Evolutionary conservation across 2,888 invertebrate genomes (phyloP).

Genomic region (Formica aserva): DNA sequence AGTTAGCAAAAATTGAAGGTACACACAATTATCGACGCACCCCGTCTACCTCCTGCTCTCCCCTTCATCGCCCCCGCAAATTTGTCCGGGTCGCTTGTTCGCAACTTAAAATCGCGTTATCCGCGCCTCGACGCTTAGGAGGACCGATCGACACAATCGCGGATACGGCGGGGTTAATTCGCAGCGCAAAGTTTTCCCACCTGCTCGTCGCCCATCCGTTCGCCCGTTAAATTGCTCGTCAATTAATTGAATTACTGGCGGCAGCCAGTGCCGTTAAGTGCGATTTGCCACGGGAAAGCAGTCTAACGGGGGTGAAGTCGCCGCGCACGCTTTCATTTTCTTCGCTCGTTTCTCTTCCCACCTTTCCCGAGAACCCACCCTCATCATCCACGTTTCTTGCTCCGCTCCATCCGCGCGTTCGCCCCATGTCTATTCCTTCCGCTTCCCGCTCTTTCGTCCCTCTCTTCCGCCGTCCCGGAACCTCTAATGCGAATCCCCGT

Average conservation of each 20-base stretch:
- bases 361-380: background rate
- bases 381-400: slow-evolving; percentile 22
- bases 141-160: slow-evolving; percentile 46
- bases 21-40: slow-evolving; percentile 31
- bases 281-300: slow-evolving; percentile 52
- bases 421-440: slow-evolving; percentile 12
- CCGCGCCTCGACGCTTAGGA: slow-evolving; percentile 24
- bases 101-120: slow-evolving; percentile 48
- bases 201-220: slow-evolving; percentile 25
- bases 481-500: slow-evolving; percentile 51
- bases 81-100: slow-evolving; percentile 35
- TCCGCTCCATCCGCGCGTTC: background rate
- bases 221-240: slow-evolving; percentile 61
- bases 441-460: background rate
- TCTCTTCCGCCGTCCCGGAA: background rate
- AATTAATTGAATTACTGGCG: slow-evolving; percentile 61
- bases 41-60: background rate
- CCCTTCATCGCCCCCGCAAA: background rate
- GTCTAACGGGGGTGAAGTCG: background rate
- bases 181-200: slow-evolving; percentile 48
- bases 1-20: slow-evolving; percentile 38
- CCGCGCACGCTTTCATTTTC: background rate
- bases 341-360: background rate
- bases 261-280: slow-evolving; percentile 52
- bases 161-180: slow-evolving; percentile 27